These are phyloP conservation scores for Cantharis rustica DNA, from an alignment of 2,888 invertebrate species.

Conservation along the genomic window DNA sequence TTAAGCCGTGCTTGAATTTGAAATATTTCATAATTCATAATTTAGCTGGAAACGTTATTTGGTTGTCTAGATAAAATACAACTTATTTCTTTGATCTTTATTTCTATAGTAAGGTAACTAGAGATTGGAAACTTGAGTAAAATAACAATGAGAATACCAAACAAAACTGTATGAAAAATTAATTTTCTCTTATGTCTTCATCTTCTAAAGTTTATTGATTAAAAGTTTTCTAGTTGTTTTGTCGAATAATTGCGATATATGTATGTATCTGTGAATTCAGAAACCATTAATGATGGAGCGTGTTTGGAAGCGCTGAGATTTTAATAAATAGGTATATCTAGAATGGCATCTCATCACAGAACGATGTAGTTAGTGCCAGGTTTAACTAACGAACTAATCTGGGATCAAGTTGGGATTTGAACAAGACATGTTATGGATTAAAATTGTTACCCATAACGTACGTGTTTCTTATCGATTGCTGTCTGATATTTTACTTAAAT, in stretches of 20 bases:
- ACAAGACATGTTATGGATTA: constrained; percentile 20
- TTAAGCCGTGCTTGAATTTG: neutral
- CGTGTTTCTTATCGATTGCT: neutral
- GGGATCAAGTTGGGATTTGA: constrained; percentile 13
- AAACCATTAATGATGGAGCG: constrained; percentile 13
- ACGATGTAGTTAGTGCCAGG: constrained; percentile 17
- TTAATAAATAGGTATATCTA: constrained; percentile 14
- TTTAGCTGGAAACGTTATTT: neutral
- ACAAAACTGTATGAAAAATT: neutral
- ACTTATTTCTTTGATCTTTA: neutral
- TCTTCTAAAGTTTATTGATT: neutral
- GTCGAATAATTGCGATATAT: neutral
- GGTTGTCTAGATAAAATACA: neutral
- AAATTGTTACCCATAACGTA: neutral
- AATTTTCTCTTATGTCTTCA: neutral
- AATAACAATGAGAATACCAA: neutral
- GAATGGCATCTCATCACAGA: constrained; percentile 18
- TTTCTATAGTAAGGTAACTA: neutral
- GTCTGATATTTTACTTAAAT: neutral
- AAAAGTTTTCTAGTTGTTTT: neutral
- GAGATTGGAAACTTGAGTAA: neutral
- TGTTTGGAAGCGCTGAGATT: constrained; percentile 14
- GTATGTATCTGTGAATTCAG: neutral
- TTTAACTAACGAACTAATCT: constrained; percentile 21
- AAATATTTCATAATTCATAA: neutral